Percentiles rank a stretch among this genome's conserved stretches.
Conservation (phyloP, 2,113 vertebrate species). For the Theristicus caerulescens region DNA sequence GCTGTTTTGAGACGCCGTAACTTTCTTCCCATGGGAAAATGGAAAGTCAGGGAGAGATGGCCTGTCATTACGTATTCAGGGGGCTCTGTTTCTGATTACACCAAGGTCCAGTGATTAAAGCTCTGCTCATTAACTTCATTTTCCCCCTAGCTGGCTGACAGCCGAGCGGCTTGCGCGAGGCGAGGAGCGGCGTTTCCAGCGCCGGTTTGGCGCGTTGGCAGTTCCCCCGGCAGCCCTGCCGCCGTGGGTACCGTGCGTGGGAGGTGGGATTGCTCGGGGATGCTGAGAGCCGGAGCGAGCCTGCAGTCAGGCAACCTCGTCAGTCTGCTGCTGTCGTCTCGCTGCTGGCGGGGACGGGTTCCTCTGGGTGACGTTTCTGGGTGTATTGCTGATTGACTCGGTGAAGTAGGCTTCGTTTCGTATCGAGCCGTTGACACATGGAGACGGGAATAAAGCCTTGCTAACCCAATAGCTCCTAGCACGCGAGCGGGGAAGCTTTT, state of each 20-base stretch:
- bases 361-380: neutral
- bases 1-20: accelerated
- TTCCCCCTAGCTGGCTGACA: neutral
- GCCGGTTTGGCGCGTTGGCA: accelerated
- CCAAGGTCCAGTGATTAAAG: neutral
- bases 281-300: neutral
- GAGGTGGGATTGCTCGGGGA: neutral
- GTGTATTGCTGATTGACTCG: neutral
- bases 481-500: accelerated
- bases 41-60: accelerated
- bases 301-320: neutral
- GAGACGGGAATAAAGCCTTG: neutral
- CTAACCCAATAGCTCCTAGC: accelerated
- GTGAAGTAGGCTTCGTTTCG: neutral
- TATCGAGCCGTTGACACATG: accelerated
- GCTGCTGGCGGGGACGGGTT: neutral
- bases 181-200: neutral
- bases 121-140: slow-evolving; percentile 26
- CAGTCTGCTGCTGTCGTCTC: neutral
- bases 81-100: neutral
- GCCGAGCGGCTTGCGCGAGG: neutral
- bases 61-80: neutral
- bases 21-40: slow-evolving; percentile 54
- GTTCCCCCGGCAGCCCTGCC: neutral
- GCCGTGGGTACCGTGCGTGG: neutral